Evolutionary conservation across 2,113 vertebrate genomes (phyloP).

Genomic region (Halichoeres trimaculatus): DNA sequence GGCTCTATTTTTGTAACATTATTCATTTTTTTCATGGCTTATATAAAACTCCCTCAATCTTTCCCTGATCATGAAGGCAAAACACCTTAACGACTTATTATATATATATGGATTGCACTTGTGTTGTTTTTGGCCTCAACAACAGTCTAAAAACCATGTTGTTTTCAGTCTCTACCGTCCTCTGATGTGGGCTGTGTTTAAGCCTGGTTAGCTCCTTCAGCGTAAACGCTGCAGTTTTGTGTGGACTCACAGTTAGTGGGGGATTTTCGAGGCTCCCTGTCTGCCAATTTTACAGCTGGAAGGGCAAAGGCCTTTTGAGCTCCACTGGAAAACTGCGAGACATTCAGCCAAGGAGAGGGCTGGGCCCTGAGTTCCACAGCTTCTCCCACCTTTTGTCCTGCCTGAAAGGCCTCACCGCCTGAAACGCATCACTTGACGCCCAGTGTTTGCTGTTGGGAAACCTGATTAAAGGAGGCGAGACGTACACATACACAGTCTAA

Average conservation of each 20-base stretch:
- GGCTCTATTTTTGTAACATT: no score
- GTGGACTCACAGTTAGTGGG: constrained; percentile 69
- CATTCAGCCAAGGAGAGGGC: constrained; percentile 74
- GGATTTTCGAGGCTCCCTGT: constrained; percentile 75
- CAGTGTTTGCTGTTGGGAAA: constrained; percentile 81
- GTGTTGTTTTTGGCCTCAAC: neutral
- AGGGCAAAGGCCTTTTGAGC: constrained; percentile 81
- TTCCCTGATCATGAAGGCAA: neutral
- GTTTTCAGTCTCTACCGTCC: constrained; percentile 22
- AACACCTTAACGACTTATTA: neutral
- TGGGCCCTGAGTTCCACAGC: constrained; percentile 72
- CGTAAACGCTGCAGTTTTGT: constrained; percentile 77
- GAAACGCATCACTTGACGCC: constrained; percentile 81
- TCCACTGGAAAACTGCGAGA: constrained; percentile 76
- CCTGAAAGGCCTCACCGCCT: constrained; percentile 79
- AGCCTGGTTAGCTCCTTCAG: constrained; percentile 58
- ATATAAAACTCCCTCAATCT: no score
- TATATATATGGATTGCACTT: neutral
- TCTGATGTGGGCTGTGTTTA: constrained; percentile 19
- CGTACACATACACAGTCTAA: constrained; percentile 78
- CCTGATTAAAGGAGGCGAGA: constrained; percentile 80
- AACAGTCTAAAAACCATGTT: constrained; percentile 16
- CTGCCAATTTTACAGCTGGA: constrained; percentile 84
- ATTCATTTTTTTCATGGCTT: no score
- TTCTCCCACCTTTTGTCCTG: constrained; percentile 83